Evolutionary conservation across 2,113 vertebrate species (phyloP).

Genomic region (Dascyllus trimaculatus): DNA sequence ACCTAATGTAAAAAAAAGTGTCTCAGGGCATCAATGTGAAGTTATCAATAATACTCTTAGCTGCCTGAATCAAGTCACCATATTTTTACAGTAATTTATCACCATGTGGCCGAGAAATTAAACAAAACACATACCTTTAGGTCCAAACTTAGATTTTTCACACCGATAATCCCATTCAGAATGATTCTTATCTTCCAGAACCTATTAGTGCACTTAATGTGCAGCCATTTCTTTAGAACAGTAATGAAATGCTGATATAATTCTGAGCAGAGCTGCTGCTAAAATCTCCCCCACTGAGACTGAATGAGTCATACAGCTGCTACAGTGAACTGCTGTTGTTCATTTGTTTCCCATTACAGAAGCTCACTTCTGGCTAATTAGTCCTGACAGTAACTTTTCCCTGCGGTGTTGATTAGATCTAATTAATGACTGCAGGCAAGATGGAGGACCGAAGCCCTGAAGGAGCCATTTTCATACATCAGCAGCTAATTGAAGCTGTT

Average conservation of each 20-base stretch:
- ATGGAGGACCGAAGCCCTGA: conserved; percentile 60
- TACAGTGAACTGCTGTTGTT: conserved; percentile 80
- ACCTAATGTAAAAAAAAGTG: no score
- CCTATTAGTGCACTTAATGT: conserved; percentile 14
- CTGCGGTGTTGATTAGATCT: conserved; percentile 78
- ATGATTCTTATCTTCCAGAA: conserved; percentile 7
- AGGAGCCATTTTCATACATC: conserved; percentile 58
- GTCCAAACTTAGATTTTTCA: no score
- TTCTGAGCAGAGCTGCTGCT: conserved; percentile 39
- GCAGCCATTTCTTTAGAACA: conserved; percentile 36
- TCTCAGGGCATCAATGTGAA: no score
- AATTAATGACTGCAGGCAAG: conserved; percentile 81
- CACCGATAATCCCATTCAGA: background rate
- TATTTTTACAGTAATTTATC: no score
- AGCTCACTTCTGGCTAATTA: conserved; percentile 79
- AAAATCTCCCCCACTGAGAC: conserved; percentile 61
- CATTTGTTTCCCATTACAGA: conserved; percentile 79
- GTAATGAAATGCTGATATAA: conserved; percentile 52
- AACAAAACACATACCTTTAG: background rate
- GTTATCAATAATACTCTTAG: no score
- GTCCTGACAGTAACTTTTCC: conserved; percentile 76
- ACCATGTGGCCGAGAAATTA: no score
- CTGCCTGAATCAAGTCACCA: no score
- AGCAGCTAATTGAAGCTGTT: conserved; percentile 52
- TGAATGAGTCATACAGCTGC: conserved; percentile 70